Percentiles rank a stretch among this genome's conserved stretches.
Evolutionary conservation across 2,888 invertebrate species (phyloP).

Genomic region (Serrognathus titanus): DNA sequence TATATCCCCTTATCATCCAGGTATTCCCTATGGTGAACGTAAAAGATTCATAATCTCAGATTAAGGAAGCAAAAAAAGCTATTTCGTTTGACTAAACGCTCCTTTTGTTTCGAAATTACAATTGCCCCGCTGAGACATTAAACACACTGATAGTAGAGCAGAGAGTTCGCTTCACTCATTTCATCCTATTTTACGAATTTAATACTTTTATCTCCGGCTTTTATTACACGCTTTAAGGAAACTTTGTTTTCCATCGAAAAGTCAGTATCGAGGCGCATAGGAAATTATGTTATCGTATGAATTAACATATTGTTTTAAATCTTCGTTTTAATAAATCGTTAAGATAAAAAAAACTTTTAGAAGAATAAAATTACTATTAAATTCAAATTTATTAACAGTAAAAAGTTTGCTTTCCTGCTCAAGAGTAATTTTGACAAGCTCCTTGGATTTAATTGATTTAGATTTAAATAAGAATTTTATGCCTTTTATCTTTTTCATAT

Average conservation of each 20-base stretch:
- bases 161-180: neutral
- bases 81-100: constrained; percentile 46
- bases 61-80: constrained; percentile 45
- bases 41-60: constrained; percentile 49
- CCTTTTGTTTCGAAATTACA: constrained; percentile 46
- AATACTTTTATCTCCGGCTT: constrained; percentile 5
- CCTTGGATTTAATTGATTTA: too few species aligned
- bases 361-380: too few species aligned
- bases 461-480: neutral
- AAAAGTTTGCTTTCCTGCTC: too few species aligned
- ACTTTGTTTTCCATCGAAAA: too few species aligned
- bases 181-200: constrained; percentile 2
- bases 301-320: too few species aligned
- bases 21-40: constrained; percentile 42
- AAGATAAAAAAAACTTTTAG: too few species aligned
- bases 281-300: too few species aligned
- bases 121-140: constrained; percentile 46
- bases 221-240: neutral
- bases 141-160: neutral
- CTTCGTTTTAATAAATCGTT: too few species aligned
- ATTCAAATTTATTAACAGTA: too few species aligned
- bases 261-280: too few species aligned
- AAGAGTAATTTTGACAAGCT: too few species aligned
- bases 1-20: constrained; percentile 40
- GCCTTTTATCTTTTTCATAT: too few species aligned